Percentiles rank a stretch among this genome's conserved stretches.
Evolutionary conservation across 2,888 invertebrate genomes (phyloP).

Genomic region (Dasysyrphus tricinctus): DNA sequence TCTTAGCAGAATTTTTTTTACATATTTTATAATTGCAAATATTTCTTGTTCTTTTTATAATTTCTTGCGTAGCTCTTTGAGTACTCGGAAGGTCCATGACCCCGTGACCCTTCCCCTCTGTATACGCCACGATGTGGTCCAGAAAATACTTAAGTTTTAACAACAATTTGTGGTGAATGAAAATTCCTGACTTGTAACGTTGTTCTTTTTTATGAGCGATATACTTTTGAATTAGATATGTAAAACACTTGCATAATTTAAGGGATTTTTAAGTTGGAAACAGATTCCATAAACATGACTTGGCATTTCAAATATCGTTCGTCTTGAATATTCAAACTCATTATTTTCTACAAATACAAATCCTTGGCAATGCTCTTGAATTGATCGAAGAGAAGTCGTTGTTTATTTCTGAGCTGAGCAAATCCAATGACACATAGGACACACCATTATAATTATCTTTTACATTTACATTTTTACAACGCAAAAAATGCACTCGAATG

Average conservation of each 20-base stretch:
- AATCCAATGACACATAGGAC: constrained; percentile 37
- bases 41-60: no score
- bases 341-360: constrained; percentile 28
- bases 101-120: no score
- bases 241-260: neutral
- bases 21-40: no score
- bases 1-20: no score
- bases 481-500: constrained; percentile 4
- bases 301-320: constrained; percentile 5
- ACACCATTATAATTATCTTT: constrained; percentile 19
- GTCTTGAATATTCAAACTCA: constrained; percentile 27
- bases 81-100: no score
- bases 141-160: no score
- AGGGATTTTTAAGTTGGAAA: neutral
- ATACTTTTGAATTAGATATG: neutral
- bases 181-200: no score
- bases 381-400: constrained; percentile 40
- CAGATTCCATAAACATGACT: neutral
- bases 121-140: no score
- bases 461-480: constrained; percentile 32
- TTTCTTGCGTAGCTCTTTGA: no score
- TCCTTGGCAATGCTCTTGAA: constrained; percentile 69
- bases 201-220: constrained; percentile 3
- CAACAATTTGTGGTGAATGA: no score
- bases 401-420: neutral